phyloP scores from a whole-genome alignment of 2,113 vertebrate genomes.

The Plectropomus leopardus region DNA sequence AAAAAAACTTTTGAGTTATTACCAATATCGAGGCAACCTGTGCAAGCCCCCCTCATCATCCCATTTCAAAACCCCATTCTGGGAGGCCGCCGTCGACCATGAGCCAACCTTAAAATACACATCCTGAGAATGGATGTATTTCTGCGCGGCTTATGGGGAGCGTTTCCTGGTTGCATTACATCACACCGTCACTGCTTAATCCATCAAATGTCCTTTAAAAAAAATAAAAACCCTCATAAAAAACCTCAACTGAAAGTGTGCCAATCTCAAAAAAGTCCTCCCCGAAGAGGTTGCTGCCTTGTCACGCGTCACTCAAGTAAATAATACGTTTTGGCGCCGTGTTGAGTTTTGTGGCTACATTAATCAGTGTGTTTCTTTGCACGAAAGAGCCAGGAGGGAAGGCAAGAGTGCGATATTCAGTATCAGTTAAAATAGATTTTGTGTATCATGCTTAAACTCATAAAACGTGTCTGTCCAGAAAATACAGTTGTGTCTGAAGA shows the following conservation, averaged over 20 bases:
- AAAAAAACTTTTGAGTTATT: constrained; percentile 35
- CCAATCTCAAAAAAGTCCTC: constrained; percentile 31
- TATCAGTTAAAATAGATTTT: constrained; percentile 45
- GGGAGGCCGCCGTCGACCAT: constrained; percentile 17
- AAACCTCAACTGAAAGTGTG: constrained; percentile 27
- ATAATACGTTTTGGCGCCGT: constrained; percentile 42
- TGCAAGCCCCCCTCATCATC: constrained; percentile 49
- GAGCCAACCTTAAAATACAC: constrained; percentile 79
- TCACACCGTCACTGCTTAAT: constrained; percentile 45
- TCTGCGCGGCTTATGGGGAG: constrained; percentile 48
- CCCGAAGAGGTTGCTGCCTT: not conserved
- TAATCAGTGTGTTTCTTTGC: constrained; percentile 10
- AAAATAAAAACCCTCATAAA: not conserved
- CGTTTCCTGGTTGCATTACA: constrained; percentile 69
- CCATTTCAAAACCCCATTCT: constrained; percentile 52
- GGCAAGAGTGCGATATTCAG: constrained; percentile 34
- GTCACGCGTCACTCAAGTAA: constrained; percentile 38
- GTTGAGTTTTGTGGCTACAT: constrained; percentile 36
- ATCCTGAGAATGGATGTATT: constrained; percentile 63
- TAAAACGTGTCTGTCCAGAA: constrained; percentile 16
- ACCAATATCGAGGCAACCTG: constrained; percentile 49
- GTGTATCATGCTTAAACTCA: not conserved
- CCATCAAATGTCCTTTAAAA: constrained; percentile 44
- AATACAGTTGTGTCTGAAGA: not conserved
- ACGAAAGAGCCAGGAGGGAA: constrained; percentile 23